phyloP scores from a whole-genome alignment of 1,140 invertebrate species.

The Globodera rostochiensis region DNA sequence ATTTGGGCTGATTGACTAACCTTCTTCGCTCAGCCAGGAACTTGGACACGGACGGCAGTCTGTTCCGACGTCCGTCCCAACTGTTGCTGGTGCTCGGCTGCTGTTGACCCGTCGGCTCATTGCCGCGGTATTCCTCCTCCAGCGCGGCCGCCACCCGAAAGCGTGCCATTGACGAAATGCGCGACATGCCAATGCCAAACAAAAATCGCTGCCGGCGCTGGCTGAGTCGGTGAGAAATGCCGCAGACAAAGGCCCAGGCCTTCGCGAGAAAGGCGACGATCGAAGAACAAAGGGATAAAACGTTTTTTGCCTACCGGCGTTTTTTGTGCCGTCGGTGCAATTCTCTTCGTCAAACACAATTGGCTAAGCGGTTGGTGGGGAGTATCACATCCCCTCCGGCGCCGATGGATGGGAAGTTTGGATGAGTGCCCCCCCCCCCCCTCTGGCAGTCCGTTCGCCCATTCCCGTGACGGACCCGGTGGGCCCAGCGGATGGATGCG shows the following conservation, averaged over 20 bases:
- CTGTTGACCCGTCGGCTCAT: constrained; percentile 3
- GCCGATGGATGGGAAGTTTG: background rate
- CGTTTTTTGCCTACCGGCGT: background rate
- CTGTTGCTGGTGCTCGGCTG: constrained; percentile 49
- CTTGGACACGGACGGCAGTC: constrained; percentile 26
- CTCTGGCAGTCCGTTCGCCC: background rate
- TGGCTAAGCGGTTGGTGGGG: background rate
- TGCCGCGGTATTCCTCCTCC: constrained; percentile 28
- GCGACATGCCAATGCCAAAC: constrained; percentile 47
- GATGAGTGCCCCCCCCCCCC: background rate
- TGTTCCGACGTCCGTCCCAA: constrained; percentile 16
- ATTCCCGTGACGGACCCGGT: background rate
- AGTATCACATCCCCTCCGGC: background rate
- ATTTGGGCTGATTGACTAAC: background rate
- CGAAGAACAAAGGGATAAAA: background rate
- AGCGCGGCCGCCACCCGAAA: constrained; percentile 53
- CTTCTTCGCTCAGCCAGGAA: constrained; percentile 22
- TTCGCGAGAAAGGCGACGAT: background rate
- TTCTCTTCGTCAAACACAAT: background rate
- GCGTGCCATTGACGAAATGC: constrained; percentile 64
- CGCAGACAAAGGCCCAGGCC: background rate
- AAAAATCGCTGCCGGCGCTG: background rate
- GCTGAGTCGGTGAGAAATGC: background rate
- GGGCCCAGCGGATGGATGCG: constrained; percentile 2
- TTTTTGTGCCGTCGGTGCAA: background rate